Evolutionary conservation across 2,888 invertebrate genomes (phyloP), one percentile per base, ranked within the genome.

Genomic region (Ophonus ardosiacus): DNA sequence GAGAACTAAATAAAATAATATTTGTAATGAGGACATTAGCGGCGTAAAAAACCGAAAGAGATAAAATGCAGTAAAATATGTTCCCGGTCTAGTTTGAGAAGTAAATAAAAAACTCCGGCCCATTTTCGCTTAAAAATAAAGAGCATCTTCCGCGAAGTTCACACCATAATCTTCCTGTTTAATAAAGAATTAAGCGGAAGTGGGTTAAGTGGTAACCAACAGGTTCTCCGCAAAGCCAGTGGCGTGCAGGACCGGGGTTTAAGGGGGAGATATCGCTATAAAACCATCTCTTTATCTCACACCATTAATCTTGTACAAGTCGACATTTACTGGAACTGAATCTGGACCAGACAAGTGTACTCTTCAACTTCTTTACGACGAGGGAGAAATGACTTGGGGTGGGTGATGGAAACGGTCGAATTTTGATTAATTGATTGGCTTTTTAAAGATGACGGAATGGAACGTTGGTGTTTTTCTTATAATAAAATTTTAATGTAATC

Each of bases 201-300:
- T 76, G 76, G 61, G 84, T 84, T 76, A 76, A 84, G 84, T 84
- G 76, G 57, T 43, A 59, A 88, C 89, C 89, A 89, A 89, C 89
- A 89, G 89, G 89, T 89, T 84, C 40, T 24, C 40, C 51, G 43
- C 61, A 24, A 57, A 56, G 56, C 38, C 61, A 56, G 78, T 43
- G 78, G 65, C 31, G 56, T 43, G 82, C 31, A 31, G 40, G 71
- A 86, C 85, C 86, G 86, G 86, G 85, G 87, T 85, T 86, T 87
- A 88, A 89, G 86, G 85, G 87, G 86, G 87, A 87, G 88, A 89
- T 89, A 89, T 88, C 88, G 88, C 88, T 88, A 88, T 88, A 88
- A 89, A 89, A 88, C 88, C 88, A 88, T 89, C 89, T 88, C 89
- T 89, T 89, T 89, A 89, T 89, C 89, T 88, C 78, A 84, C 86